Evolutionary conservation across 1,140 invertebrate genomes (phyloP), one percentile per base, ranked within the genome.

Genomic region (Aphis craccivora): DNA sequence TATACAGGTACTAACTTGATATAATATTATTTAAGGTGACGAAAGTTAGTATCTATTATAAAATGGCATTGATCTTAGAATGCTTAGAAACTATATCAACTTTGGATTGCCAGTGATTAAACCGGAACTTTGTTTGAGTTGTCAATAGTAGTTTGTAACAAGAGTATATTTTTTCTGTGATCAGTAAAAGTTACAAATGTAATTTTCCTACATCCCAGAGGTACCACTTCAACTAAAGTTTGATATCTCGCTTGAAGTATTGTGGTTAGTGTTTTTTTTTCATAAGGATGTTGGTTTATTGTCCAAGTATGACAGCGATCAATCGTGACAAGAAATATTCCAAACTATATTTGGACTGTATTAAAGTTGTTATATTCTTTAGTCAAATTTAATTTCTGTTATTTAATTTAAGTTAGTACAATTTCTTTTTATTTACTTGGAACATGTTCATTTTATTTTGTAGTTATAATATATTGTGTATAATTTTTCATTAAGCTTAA

Each of bases 131-230:
- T n/a, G n/a, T n/a, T 76, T 76, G 14, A 14, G 60, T 76, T 35
- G 60, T 76, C 60, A 14, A 76, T 76, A 76, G 60, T 76, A 76
- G 60, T 76, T 76, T 76, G 60, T n/a, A 76, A n/a, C 5, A n/a
- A n/a, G 60, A 76, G 5, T 76, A n/a, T 76, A n/a, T 76, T 76
- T 76, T 76, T 76, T 76, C 30, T 76, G 30, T 76, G 30, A 76
- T 76, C 60, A 76, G 14, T 76, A 76, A 76, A 76, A 76, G 60
- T 76, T 76, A 76, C 60, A 76, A 76, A 76, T 76, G 60, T 76
- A 76, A 76, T 76, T 76, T 76, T 76, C 30, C 30, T 20, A 35
- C 18, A 35, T 76, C 60, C 30, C 60, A 35, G 60, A 76, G 60
- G 60, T 76, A 76, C 60, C 14, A 76, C 60, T 76, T 35, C 60